Percentiles rank a stretch among this genome's conserved stretches.
These are phyloP conservation scores for Phoenoteleia sp. DNA, from an alignment of 2,888 invertebrate species.

Conservation along the genomic window DNA sequence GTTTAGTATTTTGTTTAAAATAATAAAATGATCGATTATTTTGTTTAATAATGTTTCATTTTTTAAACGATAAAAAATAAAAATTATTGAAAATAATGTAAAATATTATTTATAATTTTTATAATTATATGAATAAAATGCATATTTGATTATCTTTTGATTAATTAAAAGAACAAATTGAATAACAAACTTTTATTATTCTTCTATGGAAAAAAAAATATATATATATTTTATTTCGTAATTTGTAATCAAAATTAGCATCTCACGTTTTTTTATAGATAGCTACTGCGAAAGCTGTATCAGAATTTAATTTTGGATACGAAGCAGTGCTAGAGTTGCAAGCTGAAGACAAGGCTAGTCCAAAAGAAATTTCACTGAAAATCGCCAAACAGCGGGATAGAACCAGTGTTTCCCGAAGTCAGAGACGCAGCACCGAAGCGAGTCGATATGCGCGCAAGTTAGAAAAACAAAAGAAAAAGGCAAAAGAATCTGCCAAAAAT, in stretches of 20 bases:
- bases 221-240: neutral
- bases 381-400: slow-evolving; percentile 9
- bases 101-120: no score
- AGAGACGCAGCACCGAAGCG: slow-evolving; percentile 5
- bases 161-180: no score
- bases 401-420: neutral
- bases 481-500: neutral
- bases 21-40: no score
- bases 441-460: slow-evolving; percentile 9
- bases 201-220: neutral
- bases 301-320: slow-evolving; percentile 9
- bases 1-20: no score
- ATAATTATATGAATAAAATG: no score
- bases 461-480: slow-evolving; percentile 1
- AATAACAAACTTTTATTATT: no score
- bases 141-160: no score
- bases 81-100: no score
- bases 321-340: slow-evolving; percentile 12
- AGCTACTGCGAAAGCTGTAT: neutral
- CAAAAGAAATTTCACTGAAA: slow-evolving; percentile 13
- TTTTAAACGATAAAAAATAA: no score
- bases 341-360: neutral
- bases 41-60: no score
- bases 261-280: neutral
- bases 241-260: neutral